A percentile compares a stretch with the other conserved stretches of the same genome.
These are phyloP conservation scores for Drosophila subquinaria DNA, from an alignment of 2,888 invertebrate genomes.

Conservation along the genomic window DNA sequence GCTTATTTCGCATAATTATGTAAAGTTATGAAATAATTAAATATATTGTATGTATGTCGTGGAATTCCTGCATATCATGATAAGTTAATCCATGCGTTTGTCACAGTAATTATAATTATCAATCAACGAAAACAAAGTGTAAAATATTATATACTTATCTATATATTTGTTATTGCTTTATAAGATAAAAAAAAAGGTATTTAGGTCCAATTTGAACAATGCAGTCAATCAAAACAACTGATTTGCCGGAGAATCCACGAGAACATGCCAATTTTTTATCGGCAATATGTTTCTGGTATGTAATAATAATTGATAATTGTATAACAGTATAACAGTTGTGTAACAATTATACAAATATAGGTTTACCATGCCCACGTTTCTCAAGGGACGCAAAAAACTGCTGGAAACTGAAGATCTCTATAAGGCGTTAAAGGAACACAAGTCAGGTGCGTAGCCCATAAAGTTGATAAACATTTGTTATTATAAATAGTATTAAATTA, in stretches of 20 bases:
- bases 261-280: constrained; percentile 88
- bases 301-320: not conserved
- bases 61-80: not conserved
- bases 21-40: constrained; percentile 17
- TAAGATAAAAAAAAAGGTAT: constrained; percentile 8
- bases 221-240: constrained; percentile 85
- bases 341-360: constrained; percentile 82
- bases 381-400: constrained; percentile 90
- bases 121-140: constrained; percentile 19
- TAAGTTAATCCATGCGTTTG: constrained; percentile 39
- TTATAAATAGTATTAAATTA: no score
- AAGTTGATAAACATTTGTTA: not conserved
- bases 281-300: constrained; percentile 88
- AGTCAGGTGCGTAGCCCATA: constrained; percentile 86
- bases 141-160: constrained; percentile 7
- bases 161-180: constrained; percentile 1
- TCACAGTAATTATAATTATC: constrained; percentile 19
- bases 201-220: constrained; percentile 50
- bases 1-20: constrained; percentile 4
- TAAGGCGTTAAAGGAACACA: constrained; percentile 89
- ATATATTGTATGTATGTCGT: not conserved
- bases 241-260: constrained; percentile 87
- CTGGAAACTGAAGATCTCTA: constrained; percentile 91
- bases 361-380: constrained; percentile 92
- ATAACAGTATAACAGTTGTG: not conserved